A percentile compares a stretch with the other conserved stretches of the same genome.
Conservation (phyloP, 2,888 invertebrate species). For the Apeira syringaria region DNA sequence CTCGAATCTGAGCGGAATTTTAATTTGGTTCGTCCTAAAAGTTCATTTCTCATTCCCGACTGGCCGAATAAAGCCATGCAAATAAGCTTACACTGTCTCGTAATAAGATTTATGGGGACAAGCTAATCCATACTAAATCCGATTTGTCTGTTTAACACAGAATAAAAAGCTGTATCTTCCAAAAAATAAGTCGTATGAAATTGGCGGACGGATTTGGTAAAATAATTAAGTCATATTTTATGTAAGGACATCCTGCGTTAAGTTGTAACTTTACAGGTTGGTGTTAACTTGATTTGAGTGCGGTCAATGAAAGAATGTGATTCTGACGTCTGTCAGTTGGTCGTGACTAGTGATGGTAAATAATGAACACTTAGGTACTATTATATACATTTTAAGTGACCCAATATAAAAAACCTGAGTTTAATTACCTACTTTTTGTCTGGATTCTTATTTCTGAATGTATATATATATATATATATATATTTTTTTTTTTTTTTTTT, state of each 20-base stretch:
- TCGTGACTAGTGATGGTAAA: no score
- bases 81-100: conserved; percentile 45
- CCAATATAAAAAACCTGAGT: no score
- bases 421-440: no score
- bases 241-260: conserved; percentile 1
- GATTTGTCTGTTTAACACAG: conserved; percentile 55
- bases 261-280: background rate
- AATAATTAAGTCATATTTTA: conserved; percentile 6
- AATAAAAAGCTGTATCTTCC: conserved; percentile 46
- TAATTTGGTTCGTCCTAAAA: conserved; percentile 22
- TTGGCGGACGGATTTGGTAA: conserved; percentile 21
- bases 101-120: conserved; percentile 61
- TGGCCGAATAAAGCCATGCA: conserved; percentile 43
- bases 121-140: conserved; percentile 55
- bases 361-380: no score
- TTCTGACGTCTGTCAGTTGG: no score
- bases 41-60: conserved; percentile 28
- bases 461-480: no score
- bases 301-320: no score
- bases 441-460: no score
- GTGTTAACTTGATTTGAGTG: background rate
- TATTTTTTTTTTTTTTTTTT: no score
- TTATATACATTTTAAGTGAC: no score
- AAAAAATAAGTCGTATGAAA: conserved; percentile 36
- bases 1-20: conserved; percentile 16